Base-by-base conservation (phyloP, 2,888 invertebrate species). In the Chrysolina haemoptera region DNA sequence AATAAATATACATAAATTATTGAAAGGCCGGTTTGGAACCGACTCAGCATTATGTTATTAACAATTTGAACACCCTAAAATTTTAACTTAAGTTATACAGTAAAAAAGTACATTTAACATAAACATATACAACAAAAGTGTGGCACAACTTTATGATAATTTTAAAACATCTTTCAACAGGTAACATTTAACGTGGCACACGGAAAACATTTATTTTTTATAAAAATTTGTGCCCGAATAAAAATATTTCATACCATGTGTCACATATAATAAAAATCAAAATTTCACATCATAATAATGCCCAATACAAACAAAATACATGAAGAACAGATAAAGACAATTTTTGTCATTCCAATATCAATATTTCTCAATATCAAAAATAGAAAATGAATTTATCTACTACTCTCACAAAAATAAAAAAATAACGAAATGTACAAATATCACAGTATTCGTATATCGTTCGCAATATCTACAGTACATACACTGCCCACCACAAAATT, bases 381-480 rank as follows among this genome's bases (percentile, higher is more conserved):
- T 84, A 84, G 80, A 83, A 78, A 73, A 72, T 78, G 76, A 78
- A 76, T 78, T 80, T 80, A 83, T 78, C 73, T 79, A 78, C 78
- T 80, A 80, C 77, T 80, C 79, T 81, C 79, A 78, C 78, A 81
- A 80, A 82, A 82, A 80, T 79, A 81, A 77, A 82, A 35, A 82
- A 82, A 80, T 78, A 84, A 85, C 83, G 81, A 82, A 83, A 84
- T 83, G 82, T 84, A 83, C 83, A 86, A 86, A 86, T 87, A 87
- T 87, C 87, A 87, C 87, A 87, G 87, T 85, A 84, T 84, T 82
- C 83, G 80, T 81, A 82, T 81, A 78, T 82, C 82, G 79, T 82
- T 76, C 75, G 74, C 78, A 76, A 78, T 77, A 77, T 65, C 50
- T 53, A 67, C 59, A 53, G 22, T 43, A 40, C 14, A 20, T 67